Base-by-base conservation (phyloP, 2,113 vertebrate species). In the Pteruthius melanotis region DNA sequence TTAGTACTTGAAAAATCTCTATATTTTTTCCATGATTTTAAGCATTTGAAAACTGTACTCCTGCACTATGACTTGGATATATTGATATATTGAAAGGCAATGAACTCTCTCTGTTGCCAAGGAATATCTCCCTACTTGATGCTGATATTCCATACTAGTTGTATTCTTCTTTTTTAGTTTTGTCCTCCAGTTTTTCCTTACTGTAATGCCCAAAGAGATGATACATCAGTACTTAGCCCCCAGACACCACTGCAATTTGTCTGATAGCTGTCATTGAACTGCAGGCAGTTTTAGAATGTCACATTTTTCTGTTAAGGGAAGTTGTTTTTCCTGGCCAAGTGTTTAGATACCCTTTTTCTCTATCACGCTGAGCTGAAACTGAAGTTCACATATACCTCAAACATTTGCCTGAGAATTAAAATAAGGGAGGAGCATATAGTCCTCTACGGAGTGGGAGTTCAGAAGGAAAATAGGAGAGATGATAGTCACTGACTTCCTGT, bases 81-180 rank as follows among this genome's bases (percentile, higher is more conserved):
- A n/a, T 80, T 94, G 28, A 76, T 85, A 33, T 13, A 77, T 87
- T 95, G 44, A 9, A 56, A 69, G 24, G 30, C 89, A 77, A 66
- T 61, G 13, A 65, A 35, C 37, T 61, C 44, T 64, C 35, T 40
- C n/a, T 77, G 49, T 24, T 70, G 66, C 53, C 28, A 50, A 17
- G 37, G 33, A 63, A 11, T 44, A 40, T 66, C 40, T 83, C 60
- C 52, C 42, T 90, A 28, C 61, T 89, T 68, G 76, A 54, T 89
- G 83, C 54, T 85, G 91, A 66, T 94, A 87, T 83, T 95, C 95
- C 79, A 66, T 68, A 93, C 80, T 65, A 72, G 78, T 56, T 96
- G 71, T 70, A 88, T 90, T 90, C 88, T 93, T 96, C 82, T 84
- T 87, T 84, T 87, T 94, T 86, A 83, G 71, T 90, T 53, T 47